A percentile compares a stretch with the other conserved stretches of the same genome.
Conservation (phyloP, 2,888 invertebrate genomes). For the Heteropelma amictum region DNA sequence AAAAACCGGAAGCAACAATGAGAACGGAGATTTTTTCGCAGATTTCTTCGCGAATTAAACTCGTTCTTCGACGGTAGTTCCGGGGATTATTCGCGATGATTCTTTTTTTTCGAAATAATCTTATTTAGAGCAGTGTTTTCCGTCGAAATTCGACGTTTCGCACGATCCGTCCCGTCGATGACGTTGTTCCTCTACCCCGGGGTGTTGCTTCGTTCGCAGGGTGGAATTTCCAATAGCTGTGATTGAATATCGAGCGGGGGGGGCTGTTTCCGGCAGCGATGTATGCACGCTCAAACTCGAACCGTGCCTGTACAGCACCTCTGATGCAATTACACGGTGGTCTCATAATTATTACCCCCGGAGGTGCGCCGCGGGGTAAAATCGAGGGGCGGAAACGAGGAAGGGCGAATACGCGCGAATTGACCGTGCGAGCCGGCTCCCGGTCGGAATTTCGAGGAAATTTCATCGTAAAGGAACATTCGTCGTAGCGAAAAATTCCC, state of each 20-base stretch:
- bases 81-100: no score
- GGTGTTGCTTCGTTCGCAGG: neutral
- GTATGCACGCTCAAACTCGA: slow-evolving; percentile 28
- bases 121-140: no score
- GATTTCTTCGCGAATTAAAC: no score
- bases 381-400: neutral
- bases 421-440: no score
- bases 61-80: no score
- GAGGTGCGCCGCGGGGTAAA: neutral
- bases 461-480: no score
- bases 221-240: slow-evolving; percentile 60
- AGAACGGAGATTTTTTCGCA: no score
- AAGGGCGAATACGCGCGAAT: no score
- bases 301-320: slow-evolving; percentile 11
- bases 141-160: neutral
- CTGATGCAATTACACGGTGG: slow-evolving; percentile 62
- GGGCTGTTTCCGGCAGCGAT: slow-evolving; percentile 33
- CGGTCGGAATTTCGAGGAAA: no score
- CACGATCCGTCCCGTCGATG: neutral
- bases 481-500: no score
- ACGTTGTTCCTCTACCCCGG: slow-evolving; percentile 15
- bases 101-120: no score
- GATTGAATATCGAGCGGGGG: slow-evolving; percentile 64
- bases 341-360: slow-evolving; percentile 62
- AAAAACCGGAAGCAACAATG: no score